Evolutionary conservation across 2,888 invertebrate genomes (phyloP), one percentile per base, ranked within the genome.

Genomic region (Spodoptera picta): DNA sequence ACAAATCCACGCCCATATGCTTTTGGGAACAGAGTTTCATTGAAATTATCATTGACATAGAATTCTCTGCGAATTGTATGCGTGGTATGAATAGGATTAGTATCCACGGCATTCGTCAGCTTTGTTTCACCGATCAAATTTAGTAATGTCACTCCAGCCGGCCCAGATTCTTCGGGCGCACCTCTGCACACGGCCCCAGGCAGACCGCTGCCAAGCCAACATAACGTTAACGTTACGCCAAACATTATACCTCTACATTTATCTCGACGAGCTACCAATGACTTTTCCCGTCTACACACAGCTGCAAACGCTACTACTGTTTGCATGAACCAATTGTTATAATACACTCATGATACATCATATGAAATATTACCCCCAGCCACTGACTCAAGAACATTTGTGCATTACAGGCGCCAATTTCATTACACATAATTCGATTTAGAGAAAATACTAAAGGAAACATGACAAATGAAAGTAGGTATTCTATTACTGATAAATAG

Each of bases 71-170:
- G 51, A 65, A 46, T 63, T 51, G 47, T 65, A 62, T 58, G 43
- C 72, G 68, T 69, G 73, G 71, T 75, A 78, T 75, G 79, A 81
- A 79, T 78, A 83, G 83, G 81, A 82, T 80, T 81, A 84, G 83
- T 83, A 82, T 88, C 84, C 76, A 83, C 85, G 87, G 87, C 85
- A 89, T 89, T 88, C 86, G 83, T 84, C 80, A 87, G 90, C 89
- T 91, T 91, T 92, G 92, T 92, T 90, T 84, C 87, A 82, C 84
- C 81, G 90, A 92, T 93, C 92, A 92, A 92, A 94, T 93, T 92
- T 94, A 94, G 93, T 93, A 91, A 90, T 93, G 94, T 93, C 93
- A 92, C 92, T 94, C 94, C 94, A 94, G 94, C 79, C 92, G 94
- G 86, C 92, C 93, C 91, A 92, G 91, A 93, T 94, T 92, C 92